phyloP scores from a whole-genome alignment of 2,113 vertebrate genomes.

The Todiramphus saurophagus region DNA sequence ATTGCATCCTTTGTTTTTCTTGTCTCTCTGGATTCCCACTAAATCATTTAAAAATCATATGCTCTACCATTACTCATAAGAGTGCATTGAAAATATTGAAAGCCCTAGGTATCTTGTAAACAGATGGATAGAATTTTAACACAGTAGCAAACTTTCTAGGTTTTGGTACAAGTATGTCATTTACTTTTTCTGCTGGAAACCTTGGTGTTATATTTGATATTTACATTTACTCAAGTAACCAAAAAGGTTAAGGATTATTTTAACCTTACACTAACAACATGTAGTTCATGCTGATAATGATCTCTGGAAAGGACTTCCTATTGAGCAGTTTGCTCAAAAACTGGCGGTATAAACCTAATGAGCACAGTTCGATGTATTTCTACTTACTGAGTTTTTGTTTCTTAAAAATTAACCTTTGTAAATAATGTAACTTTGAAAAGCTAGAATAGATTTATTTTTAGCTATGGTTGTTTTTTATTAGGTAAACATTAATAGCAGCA shows the following conservation, averaged over 20 bases:
- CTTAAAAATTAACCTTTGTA: conserved; percentile 34
- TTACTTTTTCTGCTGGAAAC: background rate
- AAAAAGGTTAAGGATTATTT: conserved; percentile 42
- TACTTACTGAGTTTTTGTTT: background rate
- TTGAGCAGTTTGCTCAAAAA: conserved; percentile 19
- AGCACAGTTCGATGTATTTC: background rate
- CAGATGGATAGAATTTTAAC: background rate
- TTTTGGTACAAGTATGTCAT: background rate
- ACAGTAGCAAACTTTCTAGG: background rate
- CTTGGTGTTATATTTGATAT: background rate
- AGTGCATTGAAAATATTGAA: background rate
- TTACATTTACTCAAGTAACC: background rate
- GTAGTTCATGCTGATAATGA: conserved; percentile 32
- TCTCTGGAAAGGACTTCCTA: background rate
- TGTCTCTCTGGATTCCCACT: conserved; percentile 41
- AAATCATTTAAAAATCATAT: conserved; percentile 52
- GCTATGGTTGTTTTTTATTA: background rate
- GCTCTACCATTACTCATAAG: background rate
- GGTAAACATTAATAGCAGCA: background rate
- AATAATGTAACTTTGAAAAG: background rate
- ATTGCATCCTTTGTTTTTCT: conserved; percentile 37
- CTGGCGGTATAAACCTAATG: background rate
- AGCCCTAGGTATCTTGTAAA: background rate
- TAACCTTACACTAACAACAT: conserved; percentile 15
- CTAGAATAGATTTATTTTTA: background rate